Base-by-base conservation (phyloP, 2,888 invertebrate species). In the Melitaea athalia region DNA sequence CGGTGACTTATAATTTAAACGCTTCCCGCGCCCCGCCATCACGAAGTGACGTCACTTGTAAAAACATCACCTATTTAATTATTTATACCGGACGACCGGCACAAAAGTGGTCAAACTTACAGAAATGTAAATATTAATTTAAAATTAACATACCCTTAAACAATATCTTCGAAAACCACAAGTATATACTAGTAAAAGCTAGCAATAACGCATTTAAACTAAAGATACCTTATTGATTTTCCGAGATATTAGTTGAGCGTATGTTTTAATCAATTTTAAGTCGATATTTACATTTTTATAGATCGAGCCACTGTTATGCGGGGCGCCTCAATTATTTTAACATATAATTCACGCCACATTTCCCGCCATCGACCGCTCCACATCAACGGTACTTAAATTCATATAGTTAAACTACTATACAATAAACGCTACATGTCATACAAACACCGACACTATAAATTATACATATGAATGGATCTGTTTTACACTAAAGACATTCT, bases 1-100 rank as follows among this genome's bases (percentile, higher is more conserved):
- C 64, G 49, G 69, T 69, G 71, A 69, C 64, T 67, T 67, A 67
- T 45, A 63, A 50, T 50, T 67, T 53, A 52, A 53, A 52, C 67
- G 63, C 70, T 66, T 52, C 59, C 50, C 50, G 47, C 50, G 64
- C 64, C 65, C 38, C 68, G 67, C 63, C 67, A 63, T 31, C 52
- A 31, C 43, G 17, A 52, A 49, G 43, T 53, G 45, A 45, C 45
- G 47, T 42, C 14, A 11, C 43, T 47, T 38, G 38, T 43, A 57
- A 64, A 61, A 47, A 59, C 53, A 68, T 66, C 57, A 63, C 63
- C 57, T 52, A 67, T 43, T 45, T 55, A 55, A 7, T 60, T 45
- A 31, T 45, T 45, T 45, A 38, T 38, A 38, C 4, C 6, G 8
- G 38, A 38, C 38, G 38, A 5, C 8, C 38, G 0, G 38, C 38